Base-by-base conservation (phyloP, 2,888 invertebrate species). In the Endomychus coccineus region DNA sequence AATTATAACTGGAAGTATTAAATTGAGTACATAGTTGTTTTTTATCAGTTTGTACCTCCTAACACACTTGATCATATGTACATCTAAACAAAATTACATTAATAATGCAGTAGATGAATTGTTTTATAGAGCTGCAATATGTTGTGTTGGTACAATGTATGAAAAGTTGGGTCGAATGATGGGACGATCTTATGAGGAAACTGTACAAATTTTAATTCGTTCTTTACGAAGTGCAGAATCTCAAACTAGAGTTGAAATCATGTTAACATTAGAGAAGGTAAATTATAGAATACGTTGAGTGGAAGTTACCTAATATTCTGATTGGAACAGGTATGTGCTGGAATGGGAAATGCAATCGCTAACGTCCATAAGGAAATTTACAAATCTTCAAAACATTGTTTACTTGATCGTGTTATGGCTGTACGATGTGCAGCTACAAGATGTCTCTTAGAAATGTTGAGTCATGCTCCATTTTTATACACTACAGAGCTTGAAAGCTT, bases 161-260 rank as follows among this genome's bases (percentile, higher is more conserved):
- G 94, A 96, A 66, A 92, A 89, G 66, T 74, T 98, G 12, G 97
- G 98, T 1, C 75, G 98, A 45, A 95, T 98, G 94, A 97, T 96
- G 83, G 98, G 97, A 0, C 74, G 97, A 44, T 92, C 95, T 0
- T 98, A 95, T 59, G 97, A 99, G 64, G 98, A 99, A 59, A 97
- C 97, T 0, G 89, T 97, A 16, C 83, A 87, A 51, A 85, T 95
- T 34, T 72, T 98, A 14, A 79, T 92, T 37, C 83, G 89, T 54
- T 90, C 90, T 2, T 69, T 98, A 40, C 81, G 89, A 56, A 95
- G 85, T 67, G 91, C 90, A 1, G 95, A 95, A 71, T 96, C 96
- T 0, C 96, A 95, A 66, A 88, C 89, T 1, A 76, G 97, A 46
- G 85, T 92, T 50, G 97, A 98, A 71, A 95, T 96, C 40, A 94